A percentile compares a stretch with the other conserved stretches of the same genome.
These are phyloP conservation scores for Lottia gigantea DNA, from an alignment of 2,888 invertebrate genomes.

Conservation along the genomic window DNA sequence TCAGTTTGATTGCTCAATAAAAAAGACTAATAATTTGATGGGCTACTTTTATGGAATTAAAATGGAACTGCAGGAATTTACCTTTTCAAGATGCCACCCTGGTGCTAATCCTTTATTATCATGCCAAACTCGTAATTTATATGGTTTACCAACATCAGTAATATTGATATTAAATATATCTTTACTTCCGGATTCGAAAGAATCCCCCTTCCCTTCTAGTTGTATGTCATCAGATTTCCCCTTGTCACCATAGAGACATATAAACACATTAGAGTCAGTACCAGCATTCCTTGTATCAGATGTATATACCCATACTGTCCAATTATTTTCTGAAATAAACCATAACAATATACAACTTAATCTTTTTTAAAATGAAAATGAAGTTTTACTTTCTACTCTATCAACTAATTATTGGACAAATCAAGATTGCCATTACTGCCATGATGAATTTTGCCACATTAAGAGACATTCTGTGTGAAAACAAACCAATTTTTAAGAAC, in stretches of 20 bases:
- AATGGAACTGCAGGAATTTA: conserved; percentile 23
- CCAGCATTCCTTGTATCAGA: conserved; percentile 63
- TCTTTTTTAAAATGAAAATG: too few relatives aligned
- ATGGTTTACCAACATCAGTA: conserved; percentile 62
- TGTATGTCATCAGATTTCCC: conserved; percentile 65
- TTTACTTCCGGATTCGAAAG: conserved; percentile 64
- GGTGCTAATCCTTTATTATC: conserved; percentile 62
- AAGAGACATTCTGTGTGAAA: too few relatives aligned
- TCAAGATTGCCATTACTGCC: too few relatives aligned
- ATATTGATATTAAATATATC: conserved; percentile 65
- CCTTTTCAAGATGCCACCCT: conserved; percentile 68
- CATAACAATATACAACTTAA: too few relatives aligned
- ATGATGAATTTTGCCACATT: too few relatives aligned
- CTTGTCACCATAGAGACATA: conserved; percentile 66
- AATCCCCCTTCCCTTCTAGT: conserved; percentile 63
- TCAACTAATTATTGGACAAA: too few relatives aligned
- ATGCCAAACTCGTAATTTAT: conserved; percentile 67
- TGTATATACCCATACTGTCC: conserved; percentile 65
- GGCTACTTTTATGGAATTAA: too few relatives aligned
- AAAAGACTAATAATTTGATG: too few relatives aligned
- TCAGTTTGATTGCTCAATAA: too few relatives aligned
- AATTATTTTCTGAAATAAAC: conserved; percentile 55
- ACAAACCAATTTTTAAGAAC: too few relatives aligned
- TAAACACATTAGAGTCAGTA: conserved; percentile 66
- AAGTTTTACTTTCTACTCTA: too few relatives aligned